A percentile compares a stretch with the other conserved stretches of the same genome.
phyloP scores from a whole-genome alignment of 2,113 vertebrate species.

The Scalopus aquaticus region DNA sequence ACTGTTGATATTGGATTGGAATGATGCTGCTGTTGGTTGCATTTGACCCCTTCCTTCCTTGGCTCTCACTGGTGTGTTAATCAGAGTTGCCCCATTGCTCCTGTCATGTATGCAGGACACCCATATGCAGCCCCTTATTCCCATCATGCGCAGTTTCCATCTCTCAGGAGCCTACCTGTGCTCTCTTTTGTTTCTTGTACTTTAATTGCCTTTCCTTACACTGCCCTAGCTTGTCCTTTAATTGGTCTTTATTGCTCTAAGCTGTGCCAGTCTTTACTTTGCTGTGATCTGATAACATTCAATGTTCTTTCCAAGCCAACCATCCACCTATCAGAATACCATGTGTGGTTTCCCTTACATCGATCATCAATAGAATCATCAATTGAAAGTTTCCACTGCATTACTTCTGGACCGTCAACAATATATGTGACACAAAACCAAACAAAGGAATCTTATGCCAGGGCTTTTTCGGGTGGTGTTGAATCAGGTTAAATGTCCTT shows the following conservation, averaged over 20 bases:
- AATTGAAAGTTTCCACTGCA: background rate
- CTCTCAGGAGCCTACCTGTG: background rate
- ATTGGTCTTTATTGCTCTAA: slow-evolving; percentile 14
- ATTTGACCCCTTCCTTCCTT: background rate
- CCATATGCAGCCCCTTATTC: fast-evolving
- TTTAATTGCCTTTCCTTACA: slow-evolving; percentile 23
- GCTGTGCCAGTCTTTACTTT: background rate
- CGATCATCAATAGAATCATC: background rate
- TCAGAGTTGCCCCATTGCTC: background rate
- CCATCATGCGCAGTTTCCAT: background rate
- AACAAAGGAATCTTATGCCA: slow-evolving; percentile 31
- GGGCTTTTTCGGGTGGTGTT: background rate
- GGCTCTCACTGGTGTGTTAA: background rate
- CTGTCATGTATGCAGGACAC: fast-evolving
- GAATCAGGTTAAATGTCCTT: slow-evolving; percentile 1
- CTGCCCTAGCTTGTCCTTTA: slow-evolving; percentile 38
- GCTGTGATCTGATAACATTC: background rate
- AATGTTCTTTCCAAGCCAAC: slow-evolving; percentile 18
- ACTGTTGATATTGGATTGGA: background rate
- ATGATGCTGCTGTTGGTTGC: background rate
- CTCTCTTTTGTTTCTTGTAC: background rate
- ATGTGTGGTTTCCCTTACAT: background rate
- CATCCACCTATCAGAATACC: background rate
- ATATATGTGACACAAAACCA: background rate
- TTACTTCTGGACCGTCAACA: background rate